Base-by-base conservation (phyloP, 2,113 vertebrate species). In the Athene noctua region DNA sequence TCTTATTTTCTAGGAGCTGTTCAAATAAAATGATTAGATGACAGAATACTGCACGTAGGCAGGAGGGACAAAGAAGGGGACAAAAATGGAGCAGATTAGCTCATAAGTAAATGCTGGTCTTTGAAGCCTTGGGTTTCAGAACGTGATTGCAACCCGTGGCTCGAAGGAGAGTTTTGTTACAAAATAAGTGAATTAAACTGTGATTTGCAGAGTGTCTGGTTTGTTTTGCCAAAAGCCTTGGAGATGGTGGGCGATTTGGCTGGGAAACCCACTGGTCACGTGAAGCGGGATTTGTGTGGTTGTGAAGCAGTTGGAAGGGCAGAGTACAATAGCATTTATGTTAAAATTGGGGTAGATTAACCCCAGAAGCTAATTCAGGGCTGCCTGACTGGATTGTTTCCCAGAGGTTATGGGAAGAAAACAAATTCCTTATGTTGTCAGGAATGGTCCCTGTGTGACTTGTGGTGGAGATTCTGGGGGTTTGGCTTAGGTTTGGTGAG, bases 151-250 rank as follows among this genome's bases (percentile, higher is more conserved):
- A 79, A 10, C 11, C 54, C 15, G 62, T 70, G 70, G 74, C 54
- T 95, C 0, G 0, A 72, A 87, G 20, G 34, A 49, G 78, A 87
- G 51, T 66, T 87, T 61, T 86, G 9, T 85, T 91, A 77, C 22
- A 67, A 72, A 95, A 75, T 57, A 59, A 67, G 34, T 88, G 52
- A 80, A 86, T 94, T 55, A 63, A 94, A 73, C 42, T 54, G 63
- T 78, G 71, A 49, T 89, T 87, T 94, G 54, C 4, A 27, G 46
- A 46, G 38, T 59, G 34, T 79, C 86, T 94, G 34, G 73, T 90
- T 92, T 92, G 46, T 91, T 89, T 94, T 82, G 73, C 80, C 92
- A 32, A 47, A 94, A 87, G 61, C 80, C 70, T 58, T 85, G 79
- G 71, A 87, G 57, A 9, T 65, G 65, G 49, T 72, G 66, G 54